A percentile compares a stretch with the other conserved stretches of the same genome.
Conservation (phyloP, 53 echinoderm and acorn worm genomes). For the Echinarachnius parma region DNA sequence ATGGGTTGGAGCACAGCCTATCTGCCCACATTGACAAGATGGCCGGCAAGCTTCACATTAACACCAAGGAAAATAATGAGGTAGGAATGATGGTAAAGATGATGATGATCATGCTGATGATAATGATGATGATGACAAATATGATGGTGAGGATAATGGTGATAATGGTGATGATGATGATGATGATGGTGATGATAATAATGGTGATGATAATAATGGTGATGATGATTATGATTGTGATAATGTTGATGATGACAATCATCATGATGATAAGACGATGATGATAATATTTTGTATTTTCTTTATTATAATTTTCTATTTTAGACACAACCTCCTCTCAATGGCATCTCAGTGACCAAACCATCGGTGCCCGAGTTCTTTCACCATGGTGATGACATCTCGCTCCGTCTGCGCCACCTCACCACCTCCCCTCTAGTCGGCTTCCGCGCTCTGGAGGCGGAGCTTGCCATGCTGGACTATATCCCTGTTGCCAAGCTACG, state of each 20-base stretch:
- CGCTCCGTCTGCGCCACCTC: slow-evolving; percentile 73
- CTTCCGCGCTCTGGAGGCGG: slow-evolving; percentile 73
- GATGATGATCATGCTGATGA: neutral
- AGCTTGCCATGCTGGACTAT: slow-evolving; percentile 81
- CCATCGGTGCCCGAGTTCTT: slow-evolving; percentile 78
- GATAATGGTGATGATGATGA: neutral
- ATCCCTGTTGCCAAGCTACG: slow-evolving; percentile 79
- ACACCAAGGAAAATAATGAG: slow-evolving; percentile 16
- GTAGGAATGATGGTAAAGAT: slow-evolving; percentile 2
- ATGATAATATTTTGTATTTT: too few species aligned
- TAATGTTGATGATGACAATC: too few species aligned
- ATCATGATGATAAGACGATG: too few species aligned
- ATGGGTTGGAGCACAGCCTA: slow-evolving; percentile 76
- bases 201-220: too few species aligned
- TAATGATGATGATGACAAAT: neutral
- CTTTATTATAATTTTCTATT: neutral
- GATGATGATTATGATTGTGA: too few species aligned
- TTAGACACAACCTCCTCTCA: neutral
- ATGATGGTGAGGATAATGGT: neutral
- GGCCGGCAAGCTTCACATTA: slow-evolving; percentile 61
- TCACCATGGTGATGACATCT: slow-evolving; percentile 75
- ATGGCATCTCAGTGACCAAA: neutral
- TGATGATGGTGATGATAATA: neutral
- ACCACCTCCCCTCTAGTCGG: slow-evolving; percentile 62
- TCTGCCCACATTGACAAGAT: slow-evolving; percentile 84